Evolutionary conservation across 2,797 vertebrate species (phyloP), one percentile per base, ranked within the genome.

Genomic region (Rachycentron canadum): DNA sequence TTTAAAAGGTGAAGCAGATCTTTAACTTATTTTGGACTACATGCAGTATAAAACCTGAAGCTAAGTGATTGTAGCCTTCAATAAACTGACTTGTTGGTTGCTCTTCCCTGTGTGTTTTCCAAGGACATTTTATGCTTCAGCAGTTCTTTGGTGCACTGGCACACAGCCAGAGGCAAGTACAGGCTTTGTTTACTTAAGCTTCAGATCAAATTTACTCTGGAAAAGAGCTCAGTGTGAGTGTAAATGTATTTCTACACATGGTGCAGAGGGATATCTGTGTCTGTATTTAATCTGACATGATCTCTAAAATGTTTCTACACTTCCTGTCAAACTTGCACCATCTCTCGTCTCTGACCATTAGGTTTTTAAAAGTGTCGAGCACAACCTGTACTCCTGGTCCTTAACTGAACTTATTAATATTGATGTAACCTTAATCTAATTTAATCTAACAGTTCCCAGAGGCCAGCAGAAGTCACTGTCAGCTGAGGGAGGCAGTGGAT

Each of bases 101-200:
- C 36, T 47, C 17, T 36, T 45, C 30, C 9, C 30, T n/a, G 3
- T 53, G 30, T 38, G 32, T 21, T 43, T 52, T 10, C 38, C 4
- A 2, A 30, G 41, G 14, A 59, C 52, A 71, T 67, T 67, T 69
- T 28, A 11, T 60, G 66, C 61, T 57, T 25, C 56, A 47, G 52
- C 61, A 19, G 70, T 50, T 64, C 21, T 32, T 69, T 7, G 34
- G 9, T 45, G 28, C 7, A 14, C 36, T 40, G 14, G 41, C 28
- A 7, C 16, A 40, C 38, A 56, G 17, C 13, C 19, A 25, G 38
- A 23, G 23, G 50, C 0, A 41, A 32, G 14, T 8, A 28, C 21
- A 26, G 21, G 43, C 67, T 69, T 69, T 47, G 52, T 75, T 71
- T 67, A 50, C 49, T 73, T 23, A 40, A 9, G 23, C 21, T 40